Percentiles rank a stretch among this genome's conserved stretches.
These are phyloP conservation scores for Luscinia luscinia DNA, from an alignment of 2,797 vertebrate genomes.

Conservation along the genomic window DNA sequence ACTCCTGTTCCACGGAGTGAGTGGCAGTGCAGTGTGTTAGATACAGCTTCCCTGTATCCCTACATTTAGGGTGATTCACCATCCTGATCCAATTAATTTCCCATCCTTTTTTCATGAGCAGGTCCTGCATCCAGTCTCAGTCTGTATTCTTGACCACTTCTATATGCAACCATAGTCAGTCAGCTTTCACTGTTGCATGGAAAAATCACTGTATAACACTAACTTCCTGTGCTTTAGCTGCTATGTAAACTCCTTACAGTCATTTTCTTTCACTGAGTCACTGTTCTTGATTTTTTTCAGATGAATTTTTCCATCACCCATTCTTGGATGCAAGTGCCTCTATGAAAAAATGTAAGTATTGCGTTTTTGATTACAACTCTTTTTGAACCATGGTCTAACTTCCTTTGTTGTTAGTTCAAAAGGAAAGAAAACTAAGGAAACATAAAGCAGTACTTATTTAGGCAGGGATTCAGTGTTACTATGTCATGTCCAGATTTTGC, in stretches of 20 bases:
- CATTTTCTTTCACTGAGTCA: conserved; percentile 2
- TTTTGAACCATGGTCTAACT: not conserved
- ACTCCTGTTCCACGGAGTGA: not conserved
- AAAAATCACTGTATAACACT: not conserved
- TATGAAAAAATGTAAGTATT: conserved; percentile 90
- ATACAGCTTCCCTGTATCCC: not conserved
- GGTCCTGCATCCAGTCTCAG: not conserved
- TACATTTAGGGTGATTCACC: not conserved
- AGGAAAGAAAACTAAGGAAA: no score
- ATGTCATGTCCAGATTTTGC: not conserved
- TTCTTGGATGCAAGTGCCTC: conserved; percentile 87
- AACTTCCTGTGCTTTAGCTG: not conserved
- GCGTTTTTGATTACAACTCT: not conserved
- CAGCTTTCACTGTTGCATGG: not conserved
- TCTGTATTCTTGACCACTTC: not conserved
- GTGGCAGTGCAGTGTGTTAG: not conserved
- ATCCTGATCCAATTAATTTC: not conserved
- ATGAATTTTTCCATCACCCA: conserved; percentile 94
- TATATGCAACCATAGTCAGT: rapidly evolving
- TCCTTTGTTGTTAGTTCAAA: conserved; percentile 8
- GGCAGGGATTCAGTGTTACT: not conserved
- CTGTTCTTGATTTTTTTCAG: conserved; percentile 71
- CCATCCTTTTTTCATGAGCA: not conserved
- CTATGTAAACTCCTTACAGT: not conserved
- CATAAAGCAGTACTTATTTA: no score